These are phyloP conservation scores for Leptinotarsa texana DNA, from an alignment of 1,140 invertebrate species.

Conservation along the genomic window DNA sequence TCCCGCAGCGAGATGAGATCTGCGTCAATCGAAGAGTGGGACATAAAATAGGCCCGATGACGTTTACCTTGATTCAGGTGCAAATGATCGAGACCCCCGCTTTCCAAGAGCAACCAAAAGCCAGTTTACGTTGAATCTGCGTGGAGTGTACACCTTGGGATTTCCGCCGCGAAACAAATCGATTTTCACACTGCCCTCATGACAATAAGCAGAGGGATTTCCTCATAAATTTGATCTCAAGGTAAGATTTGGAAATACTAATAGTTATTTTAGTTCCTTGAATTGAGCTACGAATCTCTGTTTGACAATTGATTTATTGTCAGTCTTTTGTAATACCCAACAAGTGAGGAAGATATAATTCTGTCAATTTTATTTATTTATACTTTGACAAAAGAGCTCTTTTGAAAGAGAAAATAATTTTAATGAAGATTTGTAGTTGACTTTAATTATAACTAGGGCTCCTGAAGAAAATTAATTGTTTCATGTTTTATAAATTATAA, in stretches of 20 bases:
- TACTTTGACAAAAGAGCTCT: no score
- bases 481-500: no score
- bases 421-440: no score
- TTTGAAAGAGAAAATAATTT: no score
- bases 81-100: conserved; percentile 13
- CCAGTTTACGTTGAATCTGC: conserved; percentile 17
- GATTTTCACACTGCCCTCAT: conserved; percentile 10
- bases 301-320: no score
- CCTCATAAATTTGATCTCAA: background rate
- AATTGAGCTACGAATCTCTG: background rate
- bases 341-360: no score
- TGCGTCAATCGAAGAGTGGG: background rate
- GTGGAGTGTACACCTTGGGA: background rate
- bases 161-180: background rate
- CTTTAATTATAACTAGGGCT: no score
- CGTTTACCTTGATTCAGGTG: conserved; percentile 19
- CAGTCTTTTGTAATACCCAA: no score
- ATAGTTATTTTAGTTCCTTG: background rate
- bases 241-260: conserved; percentile 6
- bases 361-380: no score
- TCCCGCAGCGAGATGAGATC: conserved; percentile 1
- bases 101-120: conserved; percentile 20
- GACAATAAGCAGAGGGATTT: background rate
- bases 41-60: background rate
- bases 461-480: no score